These are phyloP conservation scores for Apotomis capreana DNA, from an alignment of 2,888 invertebrate species.

Conservation along the genomic window DNA sequence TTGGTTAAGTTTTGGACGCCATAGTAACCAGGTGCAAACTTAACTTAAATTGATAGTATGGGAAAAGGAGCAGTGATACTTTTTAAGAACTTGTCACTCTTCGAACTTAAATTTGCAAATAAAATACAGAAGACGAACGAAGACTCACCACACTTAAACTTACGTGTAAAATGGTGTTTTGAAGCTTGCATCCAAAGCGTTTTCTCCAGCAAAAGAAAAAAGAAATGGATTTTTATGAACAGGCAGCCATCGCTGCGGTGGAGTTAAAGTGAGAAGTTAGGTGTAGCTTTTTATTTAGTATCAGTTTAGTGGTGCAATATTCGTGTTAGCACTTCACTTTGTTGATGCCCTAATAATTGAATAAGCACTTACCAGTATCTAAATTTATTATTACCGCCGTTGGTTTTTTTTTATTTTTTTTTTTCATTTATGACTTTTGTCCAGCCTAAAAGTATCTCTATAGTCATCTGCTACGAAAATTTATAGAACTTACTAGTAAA, in stretches of 20 bases:
- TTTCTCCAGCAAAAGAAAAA: slow-evolving; percentile 70
- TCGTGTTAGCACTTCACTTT: slow-evolving; percentile 56
- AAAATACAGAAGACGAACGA: not conserved
- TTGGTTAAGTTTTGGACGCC: no score
- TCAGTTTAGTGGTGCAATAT: slow-evolving; percentile 60
- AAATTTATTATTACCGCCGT: no score
- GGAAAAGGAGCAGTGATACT: no score
- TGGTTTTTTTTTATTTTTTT: no score
- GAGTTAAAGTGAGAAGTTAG: slow-evolving; percentile 80
- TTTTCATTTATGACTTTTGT: no score
- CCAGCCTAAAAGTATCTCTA: no score
- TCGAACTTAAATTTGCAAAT: no score
- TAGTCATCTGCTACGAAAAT: no score
- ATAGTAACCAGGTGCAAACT: no score
- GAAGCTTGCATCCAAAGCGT: slow-evolving; percentile 74
- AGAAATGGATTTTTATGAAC: slow-evolving; percentile 74
- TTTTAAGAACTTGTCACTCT: no score
- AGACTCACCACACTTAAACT: slow-evolving; percentile 55
- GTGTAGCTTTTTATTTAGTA: slow-evolving; percentile 73
- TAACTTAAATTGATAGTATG: no score
- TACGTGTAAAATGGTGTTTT: slow-evolving; percentile 76
- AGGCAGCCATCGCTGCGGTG: slow-evolving; percentile 78
- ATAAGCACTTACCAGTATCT: slow-evolving; percentile 18
- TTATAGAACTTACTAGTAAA: no score
- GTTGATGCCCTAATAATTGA: slow-evolving; percentile 34